phyloP scores from a whole-genome alignment of 2,797 vertebrate species.

The Salmo trutta region DNA sequence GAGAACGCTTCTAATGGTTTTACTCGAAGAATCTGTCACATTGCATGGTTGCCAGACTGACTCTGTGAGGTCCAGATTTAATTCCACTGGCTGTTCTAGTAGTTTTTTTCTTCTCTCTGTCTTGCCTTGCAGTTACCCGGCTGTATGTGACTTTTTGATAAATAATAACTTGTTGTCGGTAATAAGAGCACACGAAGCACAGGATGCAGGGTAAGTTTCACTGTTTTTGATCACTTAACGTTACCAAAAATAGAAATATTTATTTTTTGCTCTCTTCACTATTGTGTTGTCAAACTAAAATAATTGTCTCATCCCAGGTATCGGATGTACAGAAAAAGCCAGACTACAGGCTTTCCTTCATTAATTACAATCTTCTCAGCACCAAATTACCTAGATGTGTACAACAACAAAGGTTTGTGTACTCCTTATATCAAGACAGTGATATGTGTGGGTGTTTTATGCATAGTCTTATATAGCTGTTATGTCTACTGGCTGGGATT shows the following conservation, averaged over 20 bases:
- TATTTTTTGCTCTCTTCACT: neutral
- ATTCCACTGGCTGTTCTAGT: neutral
- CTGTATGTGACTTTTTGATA: conserved; percentile 96
- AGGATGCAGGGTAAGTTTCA: conserved; percentile 90
- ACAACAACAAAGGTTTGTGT: conserved; percentile 85
- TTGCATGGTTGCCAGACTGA: neutral
- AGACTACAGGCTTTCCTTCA: conserved; percentile 95
- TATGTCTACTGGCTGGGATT: neutral
- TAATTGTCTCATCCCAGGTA: conserved; percentile 76
- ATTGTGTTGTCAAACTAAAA: neutral
- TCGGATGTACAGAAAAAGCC: conserved; percentile 99
- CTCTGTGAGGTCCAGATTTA: conserved; percentile 12
- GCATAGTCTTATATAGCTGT: neutral
- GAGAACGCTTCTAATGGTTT: conserved; percentile 19
- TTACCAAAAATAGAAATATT: too few species aligned
- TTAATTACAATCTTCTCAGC: conserved; percentile 98
- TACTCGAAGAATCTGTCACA: conserved; percentile 1
- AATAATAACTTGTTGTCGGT: conserved; percentile 98
- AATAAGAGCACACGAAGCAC: conserved; percentile 97
- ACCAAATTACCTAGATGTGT: conserved; percentile 76
- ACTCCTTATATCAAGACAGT: neutral
- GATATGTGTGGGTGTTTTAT: neutral
- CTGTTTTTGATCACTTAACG: too few species aligned
- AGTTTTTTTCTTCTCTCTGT: neutral
- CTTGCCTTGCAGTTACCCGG: conserved; percentile 86